phyloP scores from a whole-genome alignment of 2,888 invertebrate genomes.

The Ischnus inquisitorius region DNA sequence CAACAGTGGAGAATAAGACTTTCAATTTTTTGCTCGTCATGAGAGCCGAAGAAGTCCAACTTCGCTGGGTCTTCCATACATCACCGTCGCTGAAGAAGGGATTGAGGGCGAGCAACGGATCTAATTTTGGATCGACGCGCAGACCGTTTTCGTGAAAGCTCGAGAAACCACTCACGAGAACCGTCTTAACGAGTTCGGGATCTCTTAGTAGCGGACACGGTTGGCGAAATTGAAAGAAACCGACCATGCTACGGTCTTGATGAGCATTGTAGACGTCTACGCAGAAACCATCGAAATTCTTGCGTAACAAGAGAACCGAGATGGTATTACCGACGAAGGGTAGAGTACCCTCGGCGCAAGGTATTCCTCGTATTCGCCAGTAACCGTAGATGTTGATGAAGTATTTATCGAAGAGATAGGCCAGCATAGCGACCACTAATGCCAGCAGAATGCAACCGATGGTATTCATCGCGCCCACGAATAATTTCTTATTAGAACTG shows the following conservation, averaged over 20 bases:
- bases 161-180: constrained; percentile 75
- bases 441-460: neutral
- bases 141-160: constrained; percentile 75
- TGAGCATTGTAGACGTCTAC: constrained; percentile 66
- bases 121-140: constrained; percentile 63
- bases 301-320: constrained; percentile 50
- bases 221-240: constrained; percentile 70
- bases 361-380: constrained; percentile 72
- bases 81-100: constrained; percentile 77
- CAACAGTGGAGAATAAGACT: no score
- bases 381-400: constrained; percentile 52
- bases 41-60: constrained; percentile 20
- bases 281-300: constrained; percentile 52
- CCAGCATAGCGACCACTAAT: constrained; percentile 14
- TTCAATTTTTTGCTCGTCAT: no score
- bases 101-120: constrained; percentile 75
- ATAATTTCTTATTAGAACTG: no score
- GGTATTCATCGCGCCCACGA: neutral
- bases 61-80: constrained; percentile 72
- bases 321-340: constrained; percentile 74
- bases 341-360: constrained; percentile 48
- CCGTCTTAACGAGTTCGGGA: constrained; percentile 76
- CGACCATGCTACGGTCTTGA: constrained; percentile 74
- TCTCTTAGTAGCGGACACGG: constrained; percentile 76
- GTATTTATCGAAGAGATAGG: constrained; percentile 60